Base-by-base conservation (phyloP, 2,113 vertebrate genomes). In the Rhea americana region DNA sequence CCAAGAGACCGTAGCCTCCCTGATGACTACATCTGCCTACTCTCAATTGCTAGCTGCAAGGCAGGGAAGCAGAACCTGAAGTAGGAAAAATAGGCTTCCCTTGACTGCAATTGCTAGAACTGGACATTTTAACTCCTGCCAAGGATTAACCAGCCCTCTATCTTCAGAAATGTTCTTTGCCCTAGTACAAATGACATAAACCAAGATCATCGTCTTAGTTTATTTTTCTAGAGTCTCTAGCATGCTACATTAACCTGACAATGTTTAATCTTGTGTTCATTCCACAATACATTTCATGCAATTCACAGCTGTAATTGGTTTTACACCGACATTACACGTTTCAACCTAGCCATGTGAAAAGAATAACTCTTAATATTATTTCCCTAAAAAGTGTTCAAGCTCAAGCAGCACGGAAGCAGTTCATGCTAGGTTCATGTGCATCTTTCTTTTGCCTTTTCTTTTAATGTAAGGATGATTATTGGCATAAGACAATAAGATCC, bases 161-260 rank as follows among this genome's bases (percentile, higher is more conserved):
- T 82, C 86, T 94, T 94, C 83, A 88, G 84, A 95, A 92, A 72
- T 85, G 45, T 79, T 93, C 94, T 93, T 94, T 90, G 92, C 82
- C 79, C 89, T 95, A 84, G 95, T 72, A 97, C 92, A 97, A 97
- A 98, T 95, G 95, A 97, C 97, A 97, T 97, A 97, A 97, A 96
- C 96, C 94, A 95, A 97, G 97, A 96, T 96, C 93, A 83, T 93
- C 84, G 96, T 97, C 97, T 97, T 94, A 97, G 97, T 98, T 98
- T 98, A 98, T 98, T 98, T 97, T 97, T 96, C 97, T 97, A 97
- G 96, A 96, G 96, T 97, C 95, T 95, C 98, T 97, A 98, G 97
- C 98, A 98, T 98, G 98, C 98, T 98, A 98, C 97, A 98, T 97
- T 98, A 98, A 98, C 97, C 98, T 97, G 97, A 98, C 98, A 98